phyloP scores from a whole-genome alignment of 2,113 vertebrate genomes.

The Centropus bengalensis region DNA sequence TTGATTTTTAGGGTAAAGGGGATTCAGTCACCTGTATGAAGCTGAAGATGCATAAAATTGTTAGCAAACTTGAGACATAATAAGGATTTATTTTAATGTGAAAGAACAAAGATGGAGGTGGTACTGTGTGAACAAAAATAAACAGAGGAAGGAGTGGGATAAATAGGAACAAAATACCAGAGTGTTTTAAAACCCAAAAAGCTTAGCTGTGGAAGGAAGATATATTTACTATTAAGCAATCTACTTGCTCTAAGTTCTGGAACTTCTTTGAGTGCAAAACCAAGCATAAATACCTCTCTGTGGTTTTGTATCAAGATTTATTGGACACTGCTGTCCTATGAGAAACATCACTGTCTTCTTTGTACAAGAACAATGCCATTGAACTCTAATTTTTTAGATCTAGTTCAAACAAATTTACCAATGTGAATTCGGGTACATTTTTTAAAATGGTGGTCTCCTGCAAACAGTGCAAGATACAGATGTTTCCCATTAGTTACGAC shows the following conservation, averaged over 20 bases:
- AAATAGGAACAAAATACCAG: not conserved
- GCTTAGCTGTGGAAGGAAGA: not conserved
- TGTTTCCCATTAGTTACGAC: not conserved
- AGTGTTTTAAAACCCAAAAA: not conserved
- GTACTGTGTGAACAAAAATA: not conserved
- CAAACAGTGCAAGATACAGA: not conserved
- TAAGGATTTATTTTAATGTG: not conserved
- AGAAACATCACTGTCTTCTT: not conserved
- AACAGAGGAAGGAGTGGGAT: not conserved
- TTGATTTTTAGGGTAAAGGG: not conserved
- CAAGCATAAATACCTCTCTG: not conserved
- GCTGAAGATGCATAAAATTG: not conserved
- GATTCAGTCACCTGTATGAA: not conserved
- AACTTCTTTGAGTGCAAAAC: not conserved
- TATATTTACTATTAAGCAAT: not conserved
- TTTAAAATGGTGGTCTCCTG: not conserved
- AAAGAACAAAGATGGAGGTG: not conserved
- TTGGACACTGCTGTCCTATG: not conserved
- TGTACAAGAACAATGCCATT: not conserved
- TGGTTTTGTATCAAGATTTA: not conserved
- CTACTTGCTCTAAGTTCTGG: not conserved
- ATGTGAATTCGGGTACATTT: not conserved
- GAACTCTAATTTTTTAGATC: not conserved
- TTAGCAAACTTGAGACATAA: not conserved
- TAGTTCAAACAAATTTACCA: not conserved